A percentile compares a stretch with the other conserved stretches of the same genome.
phyloP scores from a whole-genome alignment of 2,113 vertebrate genomes.

The Sceloporus tristichus region DNA sequence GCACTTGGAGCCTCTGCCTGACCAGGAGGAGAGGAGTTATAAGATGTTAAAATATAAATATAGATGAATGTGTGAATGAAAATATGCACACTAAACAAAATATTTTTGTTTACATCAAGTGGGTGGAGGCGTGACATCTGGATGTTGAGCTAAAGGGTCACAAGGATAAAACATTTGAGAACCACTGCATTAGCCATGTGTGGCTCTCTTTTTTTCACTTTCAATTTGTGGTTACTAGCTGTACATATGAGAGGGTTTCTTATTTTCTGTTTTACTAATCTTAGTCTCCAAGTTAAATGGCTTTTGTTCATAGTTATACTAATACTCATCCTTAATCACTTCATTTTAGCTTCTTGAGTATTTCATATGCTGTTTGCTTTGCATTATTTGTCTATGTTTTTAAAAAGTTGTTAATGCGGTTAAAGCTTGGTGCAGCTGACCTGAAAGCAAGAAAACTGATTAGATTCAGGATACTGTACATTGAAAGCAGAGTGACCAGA shows the following conservation, averaged over 20 bases:
- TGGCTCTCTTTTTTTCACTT: neutral
- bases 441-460: neutral
- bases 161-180: no score
- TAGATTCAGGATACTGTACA: neutral
- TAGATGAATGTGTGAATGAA: no score
- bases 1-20: no score
- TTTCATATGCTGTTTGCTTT: slow-evolving; percentile 11
- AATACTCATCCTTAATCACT: slow-evolving; percentile 6
- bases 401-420: neutral
- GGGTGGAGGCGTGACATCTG: no score
- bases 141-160: no score
- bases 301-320: neutral
- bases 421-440: neutral
- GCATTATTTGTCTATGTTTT: neutral
- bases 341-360: neutral
- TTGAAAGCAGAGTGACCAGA: no score
- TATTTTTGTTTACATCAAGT: no score
- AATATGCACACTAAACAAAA: no score
- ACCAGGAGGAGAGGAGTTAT: no score
- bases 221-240: slow-evolving; percentile 8
- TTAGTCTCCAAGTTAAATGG: neutral
- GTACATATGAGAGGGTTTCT: neutral
- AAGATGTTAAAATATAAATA: no score
- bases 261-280: neutral
- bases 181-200: neutral